These are phyloP conservation scores for Boloria selene DNA, from an alignment of 2,888 invertebrate species.

Conservation along the genomic window DNA sequence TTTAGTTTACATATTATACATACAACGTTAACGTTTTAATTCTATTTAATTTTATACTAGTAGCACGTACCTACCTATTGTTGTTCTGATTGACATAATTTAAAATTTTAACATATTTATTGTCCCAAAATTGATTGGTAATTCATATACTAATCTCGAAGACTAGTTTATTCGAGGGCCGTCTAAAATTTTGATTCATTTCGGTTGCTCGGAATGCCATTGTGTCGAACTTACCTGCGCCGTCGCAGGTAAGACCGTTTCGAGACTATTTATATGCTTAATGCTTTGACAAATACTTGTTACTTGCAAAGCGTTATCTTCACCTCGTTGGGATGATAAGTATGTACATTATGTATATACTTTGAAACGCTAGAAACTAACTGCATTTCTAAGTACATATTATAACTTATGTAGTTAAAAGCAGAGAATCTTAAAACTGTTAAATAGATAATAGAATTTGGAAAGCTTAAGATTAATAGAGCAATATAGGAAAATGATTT, in stretches of 20 bases:
- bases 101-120: background rate
- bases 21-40: too few species aligned
- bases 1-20: too few species aligned
- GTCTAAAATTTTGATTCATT: slow-evolving; percentile 74
- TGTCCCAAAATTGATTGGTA: slow-evolving; percentile 5
- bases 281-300: slow-evolving; percentile 70
- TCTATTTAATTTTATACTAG: too few species aligned
- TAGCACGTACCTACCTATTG: too few species aligned
- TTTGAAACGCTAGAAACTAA: slow-evolving; percentile 1
- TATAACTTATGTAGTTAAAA: slow-evolving; percentile 3
- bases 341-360: slow-evolving; percentile 30
- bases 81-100: too few species aligned
- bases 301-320: slow-evolving; percentile 66
- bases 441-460: background rate
- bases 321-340: slow-evolving; percentile 56
- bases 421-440: background rate
- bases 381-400: slow-evolving; percentile 1
- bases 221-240: slow-evolving; percentile 72
- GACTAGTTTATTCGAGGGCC: slow-evolving; percentile 27
- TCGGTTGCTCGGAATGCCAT: slow-evolving; percentile 78
- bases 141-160: slow-evolving; percentile 16
- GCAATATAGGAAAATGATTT: background rate
- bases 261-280: slow-evolving; percentile 67
- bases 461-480: background rate
- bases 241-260: slow-evolving; percentile 50